These are phyloP conservation scores for Luffia ferchaultella DNA, from an alignment of 2,888 invertebrate genomes.

Conservation along the genomic window DNA sequence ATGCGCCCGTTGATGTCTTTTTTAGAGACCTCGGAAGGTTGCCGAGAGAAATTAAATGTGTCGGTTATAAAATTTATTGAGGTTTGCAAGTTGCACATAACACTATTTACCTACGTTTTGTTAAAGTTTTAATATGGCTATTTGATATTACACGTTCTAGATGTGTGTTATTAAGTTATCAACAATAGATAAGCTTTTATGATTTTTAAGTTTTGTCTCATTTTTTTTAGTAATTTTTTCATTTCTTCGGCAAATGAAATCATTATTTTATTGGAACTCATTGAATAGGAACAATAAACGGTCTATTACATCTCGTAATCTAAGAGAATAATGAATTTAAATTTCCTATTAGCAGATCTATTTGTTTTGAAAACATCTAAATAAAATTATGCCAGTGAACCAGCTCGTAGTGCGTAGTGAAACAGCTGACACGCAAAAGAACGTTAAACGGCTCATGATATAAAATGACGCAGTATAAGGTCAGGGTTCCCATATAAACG, in stretches of 20 bases:
- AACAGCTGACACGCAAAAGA: constrained; percentile 59
- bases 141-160: constrained; percentile 34
- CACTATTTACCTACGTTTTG: not conserved
- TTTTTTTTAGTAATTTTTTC: too few species aligned
- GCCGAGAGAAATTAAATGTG: not conserved
- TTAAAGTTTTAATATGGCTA: too few species aligned
- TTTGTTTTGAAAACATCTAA: constrained; percentile 52
- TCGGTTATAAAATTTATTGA: not conserved
- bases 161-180: too few species aligned
- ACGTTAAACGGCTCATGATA: constrained; percentile 49
- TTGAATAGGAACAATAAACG: too few species aligned
- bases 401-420: constrained; percentile 41
- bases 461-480: constrained; percentile 64
- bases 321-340: too few species aligned
- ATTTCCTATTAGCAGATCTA: too few species aligned
- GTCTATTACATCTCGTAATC: too few species aligned
- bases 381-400: constrained; percentile 41
- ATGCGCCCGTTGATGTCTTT: constrained; percentile 1
- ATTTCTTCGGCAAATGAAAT: too few species aligned
- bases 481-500: constrained; percentile 63
- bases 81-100: not conserved
- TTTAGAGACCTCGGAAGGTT: not conserved
- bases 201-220: too few species aligned
- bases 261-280: too few species aligned
- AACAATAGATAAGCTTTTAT: too few species aligned